A percentile compares a stretch with the other conserved stretches of the same genome.
phyloP scores from a whole-genome alignment of 2,797 vertebrate genomes.

The Tolypeutes matacus region DNA sequence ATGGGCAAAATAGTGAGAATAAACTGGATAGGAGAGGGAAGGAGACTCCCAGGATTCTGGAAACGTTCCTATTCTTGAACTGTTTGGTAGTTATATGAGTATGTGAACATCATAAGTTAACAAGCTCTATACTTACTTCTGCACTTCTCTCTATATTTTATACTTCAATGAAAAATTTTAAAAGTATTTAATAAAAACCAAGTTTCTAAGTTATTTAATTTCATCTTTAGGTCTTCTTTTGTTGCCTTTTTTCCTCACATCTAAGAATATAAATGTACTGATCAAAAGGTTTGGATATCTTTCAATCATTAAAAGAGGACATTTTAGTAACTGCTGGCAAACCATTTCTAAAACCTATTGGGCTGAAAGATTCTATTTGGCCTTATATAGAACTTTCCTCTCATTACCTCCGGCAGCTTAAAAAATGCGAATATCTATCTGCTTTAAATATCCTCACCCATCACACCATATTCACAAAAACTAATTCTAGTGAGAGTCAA shows the following conservation, averaged over 20 bases:
- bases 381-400: not conserved
- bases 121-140: not conserved
- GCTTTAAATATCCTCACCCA: not conserved
- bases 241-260: not conserved
- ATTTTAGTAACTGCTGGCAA: conserved; percentile 11
- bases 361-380: not conserved
- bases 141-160: not conserved
- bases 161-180: not conserved
- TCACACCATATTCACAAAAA: conserved; percentile 10
- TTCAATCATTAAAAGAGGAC: not conserved
- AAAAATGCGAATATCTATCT: conserved; percentile 27
- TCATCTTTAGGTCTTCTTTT: not conserved
- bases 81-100: not conserved
- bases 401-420: not conserved
- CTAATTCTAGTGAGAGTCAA: not conserved
- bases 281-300: conserved; percentile 38
- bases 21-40: not conserved
- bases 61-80: not conserved
- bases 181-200: not conserved
- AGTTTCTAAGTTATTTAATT: conserved; percentile 16
- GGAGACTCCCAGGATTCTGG: accelerated
- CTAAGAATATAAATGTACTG: not conserved
- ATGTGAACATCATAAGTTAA: not conserved
- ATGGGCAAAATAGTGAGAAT: not conserved
- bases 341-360: not conserved